phyloP scores from a whole-genome alignment of 2,797 vertebrate genomes.

The Gymnocypris eckloni region DNA sequence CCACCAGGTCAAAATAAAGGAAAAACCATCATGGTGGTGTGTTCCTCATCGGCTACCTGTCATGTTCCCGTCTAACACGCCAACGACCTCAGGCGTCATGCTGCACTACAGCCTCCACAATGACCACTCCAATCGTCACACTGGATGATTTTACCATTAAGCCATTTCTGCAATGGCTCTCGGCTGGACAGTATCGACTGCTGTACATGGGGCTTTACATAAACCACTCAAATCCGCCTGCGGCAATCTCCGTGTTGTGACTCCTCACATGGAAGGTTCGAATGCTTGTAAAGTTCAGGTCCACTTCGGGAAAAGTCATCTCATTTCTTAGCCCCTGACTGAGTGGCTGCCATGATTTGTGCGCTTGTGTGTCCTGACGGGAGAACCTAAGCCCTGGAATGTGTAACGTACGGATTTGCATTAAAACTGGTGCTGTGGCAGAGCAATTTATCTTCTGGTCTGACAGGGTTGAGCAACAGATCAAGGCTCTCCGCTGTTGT shows the following conservation, averaged over 20 bases:
- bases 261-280: constrained; percentile 37
- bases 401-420: constrained; percentile 75
- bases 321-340: constrained; percentile 67
- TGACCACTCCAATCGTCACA: constrained; percentile 42
- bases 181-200: constrained; percentile 38
- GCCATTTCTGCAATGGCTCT: constrained; percentile 32
- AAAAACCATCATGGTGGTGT: neutral
- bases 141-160: constrained; percentile 55
- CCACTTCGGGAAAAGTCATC: constrained; percentile 63
- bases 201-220: constrained; percentile 46
- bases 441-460: constrained; percentile 72
- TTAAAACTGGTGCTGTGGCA: constrained; percentile 63
- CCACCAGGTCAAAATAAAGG: constrained; percentile 3
- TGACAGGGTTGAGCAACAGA: constrained; percentile 65
- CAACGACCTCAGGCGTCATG: constrained; percentile 35
- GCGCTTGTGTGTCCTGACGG: constrained; percentile 61
- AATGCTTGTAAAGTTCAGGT: constrained; percentile 61
- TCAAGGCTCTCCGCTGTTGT: constrained; percentile 63
- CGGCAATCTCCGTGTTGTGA: constrained; percentile 51
- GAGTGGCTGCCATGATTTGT: constrained; percentile 66
- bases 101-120: neutral
- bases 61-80: constrained; percentile 35
- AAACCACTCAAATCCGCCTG: constrained; percentile 52
- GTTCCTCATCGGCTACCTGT: constrained; percentile 43
- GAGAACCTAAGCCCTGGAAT: constrained; percentile 56